phyloP scores from a whole-genome alignment of 2,888 invertebrate species.

The Plebejus melissa region DNA sequence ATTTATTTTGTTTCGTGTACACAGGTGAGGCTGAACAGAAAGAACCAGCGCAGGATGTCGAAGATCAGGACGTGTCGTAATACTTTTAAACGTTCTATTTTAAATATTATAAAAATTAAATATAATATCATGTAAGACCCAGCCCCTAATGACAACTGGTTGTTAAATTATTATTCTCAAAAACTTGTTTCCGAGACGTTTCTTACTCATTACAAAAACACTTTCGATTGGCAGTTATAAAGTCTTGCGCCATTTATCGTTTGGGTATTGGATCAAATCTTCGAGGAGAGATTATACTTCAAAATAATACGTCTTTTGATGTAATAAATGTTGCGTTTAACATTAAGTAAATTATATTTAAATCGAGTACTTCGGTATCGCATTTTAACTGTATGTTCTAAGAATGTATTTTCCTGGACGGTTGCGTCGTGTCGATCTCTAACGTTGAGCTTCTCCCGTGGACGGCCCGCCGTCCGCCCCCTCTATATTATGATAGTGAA shows the following conservation, averaged over 20 bases:
- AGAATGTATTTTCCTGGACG: slow-evolving; percentile 59
- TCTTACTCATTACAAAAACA: slow-evolving; percentile 33
- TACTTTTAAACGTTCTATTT: slow-evolving; percentile 65
- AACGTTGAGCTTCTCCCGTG: slow-evolving; percentile 42
- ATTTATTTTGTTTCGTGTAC: neutral
- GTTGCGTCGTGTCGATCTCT: slow-evolving; percentile 54
- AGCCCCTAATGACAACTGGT: slow-evolving; percentile 67
- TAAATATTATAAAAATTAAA: slow-evolving; percentile 74
- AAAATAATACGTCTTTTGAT: slow-evolving; percentile 70
- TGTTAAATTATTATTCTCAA: slow-evolving; percentile 49
- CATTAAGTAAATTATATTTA: slow-evolving; percentile 66
- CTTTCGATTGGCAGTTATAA: slow-evolving; percentile 43
- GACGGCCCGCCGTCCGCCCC: slow-evolving; percentile 38
- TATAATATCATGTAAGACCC: slow-evolving; percentile 75
- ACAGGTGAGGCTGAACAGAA: slow-evolving; percentile 93
- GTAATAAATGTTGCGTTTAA: slow-evolving; percentile 62
- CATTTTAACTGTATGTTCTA: slow-evolving; percentile 68
- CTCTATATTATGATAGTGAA: slow-evolving; percentile 39
- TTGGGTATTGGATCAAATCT: slow-evolving; percentile 65
- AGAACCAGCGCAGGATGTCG: slow-evolving; percentile 94
- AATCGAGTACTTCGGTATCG: slow-evolving; percentile 72
- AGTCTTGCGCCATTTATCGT: slow-evolving; percentile 38
- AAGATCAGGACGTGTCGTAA: slow-evolving; percentile 98
- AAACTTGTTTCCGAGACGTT: slow-evolving; percentile 37
- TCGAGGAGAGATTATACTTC: slow-evolving; percentile 59